Percentiles rank a stretch among this genome's conserved stretches.
These are phyloP conservation scores for Astreopora myriophthalma DNA, from an alignment of 64 coral and sea anemone species.

Conservation along the genomic window DNA sequence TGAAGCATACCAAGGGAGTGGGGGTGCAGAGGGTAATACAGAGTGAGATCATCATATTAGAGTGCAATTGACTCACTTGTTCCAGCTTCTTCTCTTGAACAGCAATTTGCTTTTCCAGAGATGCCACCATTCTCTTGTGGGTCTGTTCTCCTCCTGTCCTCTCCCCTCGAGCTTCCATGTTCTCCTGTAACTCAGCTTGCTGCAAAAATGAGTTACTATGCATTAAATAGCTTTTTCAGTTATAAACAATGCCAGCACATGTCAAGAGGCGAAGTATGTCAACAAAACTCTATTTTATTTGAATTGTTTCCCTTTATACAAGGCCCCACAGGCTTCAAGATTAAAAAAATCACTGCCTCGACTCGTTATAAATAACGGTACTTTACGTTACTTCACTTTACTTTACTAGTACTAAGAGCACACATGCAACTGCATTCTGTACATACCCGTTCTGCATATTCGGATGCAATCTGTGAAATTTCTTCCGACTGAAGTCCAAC, in stretches of 20 bases:
- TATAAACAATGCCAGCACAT: too few species aligned
- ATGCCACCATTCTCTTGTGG: conserved; percentile 95
- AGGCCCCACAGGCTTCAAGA: too few species aligned
- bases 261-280: too few species aligned
- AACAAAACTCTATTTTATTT: too few species aligned
- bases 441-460: conserved; percentile 98
- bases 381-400: too few species aligned
- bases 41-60: not conserved
- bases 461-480: conserved; percentile 98
- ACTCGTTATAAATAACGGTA: too few species aligned
- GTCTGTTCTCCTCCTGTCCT: conserved; percentile 83
- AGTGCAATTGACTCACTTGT: conserved; percentile 30
- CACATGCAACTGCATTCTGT: not conserved
- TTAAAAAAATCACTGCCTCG: too few species aligned
- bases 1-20: not conserved
- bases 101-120: conserved; percentile 95
- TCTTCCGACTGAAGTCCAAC: conserved; percentile 97
- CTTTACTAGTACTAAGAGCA: too few species aligned
- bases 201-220: not conserved
- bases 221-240: too few species aligned
- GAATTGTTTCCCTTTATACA: too few species aligned
- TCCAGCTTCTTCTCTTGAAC: conserved; percentile 94
- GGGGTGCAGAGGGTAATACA: not conserved
- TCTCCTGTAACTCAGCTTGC: conserved; percentile 98
- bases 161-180: conserved; percentile 83